phyloP scores from a whole-genome alignment of 92 coral and sea anemone species.

The Phymanthus crucifer region DNA sequence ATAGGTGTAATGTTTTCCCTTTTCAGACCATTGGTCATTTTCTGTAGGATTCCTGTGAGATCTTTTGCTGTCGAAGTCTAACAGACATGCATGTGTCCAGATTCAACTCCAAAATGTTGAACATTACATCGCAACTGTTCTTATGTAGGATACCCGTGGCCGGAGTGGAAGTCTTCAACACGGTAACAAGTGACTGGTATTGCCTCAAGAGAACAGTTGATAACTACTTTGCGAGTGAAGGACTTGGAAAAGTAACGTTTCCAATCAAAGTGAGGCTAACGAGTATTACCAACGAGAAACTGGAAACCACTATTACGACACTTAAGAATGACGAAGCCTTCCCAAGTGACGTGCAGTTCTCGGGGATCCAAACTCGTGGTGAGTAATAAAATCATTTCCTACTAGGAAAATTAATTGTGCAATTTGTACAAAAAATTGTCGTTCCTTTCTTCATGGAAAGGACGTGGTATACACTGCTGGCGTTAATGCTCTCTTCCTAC shows the following conservation, averaged over 20 bases:
- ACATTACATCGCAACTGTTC: background rate
- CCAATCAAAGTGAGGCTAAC: constrained; percentile 75
- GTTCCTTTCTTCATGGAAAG: too few species aligned
- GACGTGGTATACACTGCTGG: too few species aligned
- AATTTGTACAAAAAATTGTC: too few species aligned
- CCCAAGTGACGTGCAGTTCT: constrained; percentile 66
- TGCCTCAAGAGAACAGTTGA: constrained; percentile 64
- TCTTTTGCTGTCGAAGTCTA: too few species aligned
- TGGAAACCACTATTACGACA: constrained; percentile 52
- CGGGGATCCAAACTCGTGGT: constrained; percentile 60
- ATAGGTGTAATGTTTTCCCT: too few species aligned
- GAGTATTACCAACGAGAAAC: constrained; percentile 69
- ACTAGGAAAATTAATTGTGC: background rate
- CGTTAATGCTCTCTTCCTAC: too few species aligned
- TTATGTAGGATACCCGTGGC: constrained; percentile 68
- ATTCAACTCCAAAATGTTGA: background rate
- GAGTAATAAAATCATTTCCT: background rate
- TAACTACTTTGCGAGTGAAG: constrained; percentile 66
- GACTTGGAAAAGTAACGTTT: constrained; percentile 65
- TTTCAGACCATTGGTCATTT: too few species aligned
- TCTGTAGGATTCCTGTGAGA: too few species aligned
- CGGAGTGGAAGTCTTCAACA: constrained; percentile 68
- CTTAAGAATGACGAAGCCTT: constrained; percentile 65
- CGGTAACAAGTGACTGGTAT: constrained; percentile 64
- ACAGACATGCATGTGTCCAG: too few species aligned